Percentiles rank a stretch among this genome's conserved stretches.
Evolutionary conservation across 2,113 vertebrate genomes (phyloP).

Genomic region (Recurvirostra avosetta): DNA sequence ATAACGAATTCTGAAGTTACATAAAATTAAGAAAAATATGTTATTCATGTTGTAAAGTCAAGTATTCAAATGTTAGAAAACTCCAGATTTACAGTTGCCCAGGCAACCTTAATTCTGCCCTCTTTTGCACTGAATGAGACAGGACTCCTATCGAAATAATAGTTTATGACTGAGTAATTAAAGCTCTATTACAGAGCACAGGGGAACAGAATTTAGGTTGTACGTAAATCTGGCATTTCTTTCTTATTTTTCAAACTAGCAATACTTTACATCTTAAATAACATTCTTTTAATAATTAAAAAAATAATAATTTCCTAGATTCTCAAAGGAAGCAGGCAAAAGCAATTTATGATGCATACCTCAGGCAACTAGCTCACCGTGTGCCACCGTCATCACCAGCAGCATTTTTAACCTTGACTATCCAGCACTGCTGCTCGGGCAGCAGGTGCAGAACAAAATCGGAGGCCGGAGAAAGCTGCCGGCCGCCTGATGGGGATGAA

Average conservation of each 20-base stretch:
- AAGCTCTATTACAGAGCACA: constrained; percentile 23
- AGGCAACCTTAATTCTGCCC: constrained; percentile 51
- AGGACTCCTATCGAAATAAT: constrained; percentile 13
- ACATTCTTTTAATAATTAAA: background rate
- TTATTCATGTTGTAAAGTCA: constrained; percentile 1
- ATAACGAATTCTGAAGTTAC: constrained; percentile 19
- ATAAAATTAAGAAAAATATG: constrained; percentile 12
- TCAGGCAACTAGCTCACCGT: background rate
- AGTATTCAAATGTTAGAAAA: constrained; percentile 30
- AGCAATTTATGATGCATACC: background rate
- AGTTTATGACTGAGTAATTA: constrained; percentile 41
- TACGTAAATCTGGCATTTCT: background rate
- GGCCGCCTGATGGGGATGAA: background rate
- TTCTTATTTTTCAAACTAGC: background rate
- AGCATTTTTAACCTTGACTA: background rate
- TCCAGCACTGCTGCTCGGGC: background rate
- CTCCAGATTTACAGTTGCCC: constrained; percentile 44
- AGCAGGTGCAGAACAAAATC: background rate
- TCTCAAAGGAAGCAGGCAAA: background rate
- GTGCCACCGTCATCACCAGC: background rate
- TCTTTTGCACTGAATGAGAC: constrained; percentile 31
- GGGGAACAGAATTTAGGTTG: background rate
- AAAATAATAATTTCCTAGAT: background rate
- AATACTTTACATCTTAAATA: background rate
- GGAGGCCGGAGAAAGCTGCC: background rate